Conservation (phyloP, 2,888 invertebrate species). For the Celastrina argiolus region DNA sequence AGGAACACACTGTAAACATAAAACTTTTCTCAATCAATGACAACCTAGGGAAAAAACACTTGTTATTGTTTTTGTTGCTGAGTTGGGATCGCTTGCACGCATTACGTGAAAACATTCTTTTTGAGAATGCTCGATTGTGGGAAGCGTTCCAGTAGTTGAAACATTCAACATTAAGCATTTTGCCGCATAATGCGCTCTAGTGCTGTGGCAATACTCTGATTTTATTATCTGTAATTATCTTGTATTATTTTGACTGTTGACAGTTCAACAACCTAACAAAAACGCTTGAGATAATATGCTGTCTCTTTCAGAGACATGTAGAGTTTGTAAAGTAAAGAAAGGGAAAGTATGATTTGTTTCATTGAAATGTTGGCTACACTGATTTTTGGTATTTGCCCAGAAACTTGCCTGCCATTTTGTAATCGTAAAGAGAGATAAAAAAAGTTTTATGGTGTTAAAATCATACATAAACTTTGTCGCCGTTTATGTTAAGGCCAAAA, state of each 20-base stretch:
- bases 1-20: no score
- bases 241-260: no score
- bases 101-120: no score
- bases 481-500: conserved; percentile 72
- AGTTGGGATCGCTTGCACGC: no score
- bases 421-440: conserved; percentile 77
- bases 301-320: conserved; percentile 30
- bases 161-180: no score
- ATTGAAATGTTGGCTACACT: conserved; percentile 58
- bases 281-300: conserved; percentile 40
- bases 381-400: conserved; percentile 70
- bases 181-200: no score
- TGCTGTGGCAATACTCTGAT: background rate
- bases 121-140: no score
- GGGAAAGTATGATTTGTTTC: conserved; percentile 37
- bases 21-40: no score
- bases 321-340: conserved; percentile 37
- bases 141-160: no score
- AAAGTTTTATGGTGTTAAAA: conserved; percentile 78
- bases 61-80: no score
- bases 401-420: conserved; percentile 75
- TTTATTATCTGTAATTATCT: conserved; percentile 41
- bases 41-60: no score
- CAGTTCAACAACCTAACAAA: conserved; percentile 38
- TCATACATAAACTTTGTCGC: conserved; percentile 70